Evolutionary conservation across 2,888 invertebrate genomes (phyloP), one percentile per base, ranked within the genome.

Genomic region (Agriopis marginaria): DNA sequence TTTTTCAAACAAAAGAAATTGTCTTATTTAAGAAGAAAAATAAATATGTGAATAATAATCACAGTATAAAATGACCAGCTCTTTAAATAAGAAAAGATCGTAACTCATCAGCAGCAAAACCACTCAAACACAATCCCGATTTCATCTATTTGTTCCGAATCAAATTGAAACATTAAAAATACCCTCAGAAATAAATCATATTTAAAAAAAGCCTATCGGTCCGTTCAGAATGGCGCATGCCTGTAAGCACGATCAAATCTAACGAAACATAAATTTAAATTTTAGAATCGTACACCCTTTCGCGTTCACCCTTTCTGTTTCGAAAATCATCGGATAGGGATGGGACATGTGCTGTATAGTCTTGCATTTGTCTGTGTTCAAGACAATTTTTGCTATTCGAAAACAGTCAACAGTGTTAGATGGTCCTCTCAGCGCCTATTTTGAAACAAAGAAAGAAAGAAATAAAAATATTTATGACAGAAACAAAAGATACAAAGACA

Each of bases 181-280:
- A 84, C 87, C 88, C 87, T 85, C 84, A 65, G 67, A 74, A 85
- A 93, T 93, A 93, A 92, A 93, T 92, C 92, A 92, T 83, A 81
- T 83, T 89, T 84, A 82, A 86, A 88, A 88, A 87, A 88, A 79
- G 81, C 84, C 84, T 91, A 90, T 91, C 89, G 82, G 78, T 82
- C 79, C 84, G 82, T 87, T 86, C 86, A 79, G 82, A 88, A 82
- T 81, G 86, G 88, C 86, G 89, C 86, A 87, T 86, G 87, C 88
- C 88, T 87, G 90, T 90, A 89, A 89, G 88, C 82, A 87, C 88
- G 92, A 94, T 94, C 93, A 88, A 84, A 94, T 94, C 94, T 94
- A 88, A 86, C 89, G 88, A 90, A 90, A 93, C 94, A 94, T 94
- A 94, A 94, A 94, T 94, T 94, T 87, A 90, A 93, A 94, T 93